Evolutionary conservation across 2,113 vertebrate species (phyloP).

Genomic region (Chaetops frenatus): DNA sequence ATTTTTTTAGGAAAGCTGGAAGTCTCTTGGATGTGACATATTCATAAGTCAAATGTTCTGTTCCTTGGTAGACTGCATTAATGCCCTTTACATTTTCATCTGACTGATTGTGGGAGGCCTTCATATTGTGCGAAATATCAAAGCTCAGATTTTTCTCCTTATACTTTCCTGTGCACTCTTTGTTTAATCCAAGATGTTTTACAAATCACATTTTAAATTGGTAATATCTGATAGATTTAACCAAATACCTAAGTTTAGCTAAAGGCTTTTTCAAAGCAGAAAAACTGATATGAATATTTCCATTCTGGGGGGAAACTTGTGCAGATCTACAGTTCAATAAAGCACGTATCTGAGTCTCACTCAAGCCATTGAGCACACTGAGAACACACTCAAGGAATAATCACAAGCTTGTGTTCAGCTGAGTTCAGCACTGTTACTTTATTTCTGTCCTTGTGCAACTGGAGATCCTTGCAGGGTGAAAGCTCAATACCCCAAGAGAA

Average conservation of each 20-base stretch:
- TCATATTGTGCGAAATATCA: background rate
- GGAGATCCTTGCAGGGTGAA: background rate
- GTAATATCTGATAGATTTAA: background rate
- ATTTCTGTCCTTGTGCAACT: background rate
- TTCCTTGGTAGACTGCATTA: background rate
- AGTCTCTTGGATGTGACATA: background rate
- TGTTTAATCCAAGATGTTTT: background rate
- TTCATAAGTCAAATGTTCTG: background rate
- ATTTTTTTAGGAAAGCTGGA: background rate
- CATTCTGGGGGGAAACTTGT: background rate
- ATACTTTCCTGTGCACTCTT: background rate
- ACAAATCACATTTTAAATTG: background rate
- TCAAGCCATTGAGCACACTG: background rate
- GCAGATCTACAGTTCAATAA: background rate
- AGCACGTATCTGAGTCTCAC: background rate
- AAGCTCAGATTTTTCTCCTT: background rate
- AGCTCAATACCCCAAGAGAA: background rate
- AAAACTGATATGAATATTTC: background rate
- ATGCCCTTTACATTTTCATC: background rate
- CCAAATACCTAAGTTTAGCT: background rate
- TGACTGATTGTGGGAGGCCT: background rate
- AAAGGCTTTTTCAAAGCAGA: background rate
- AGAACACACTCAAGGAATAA: background rate
- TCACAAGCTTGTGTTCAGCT: background rate
- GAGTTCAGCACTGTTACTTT: background rate